Conservation (phyloP, 2,888 invertebrate genomes). For the Augiades crinisus region DNA sequence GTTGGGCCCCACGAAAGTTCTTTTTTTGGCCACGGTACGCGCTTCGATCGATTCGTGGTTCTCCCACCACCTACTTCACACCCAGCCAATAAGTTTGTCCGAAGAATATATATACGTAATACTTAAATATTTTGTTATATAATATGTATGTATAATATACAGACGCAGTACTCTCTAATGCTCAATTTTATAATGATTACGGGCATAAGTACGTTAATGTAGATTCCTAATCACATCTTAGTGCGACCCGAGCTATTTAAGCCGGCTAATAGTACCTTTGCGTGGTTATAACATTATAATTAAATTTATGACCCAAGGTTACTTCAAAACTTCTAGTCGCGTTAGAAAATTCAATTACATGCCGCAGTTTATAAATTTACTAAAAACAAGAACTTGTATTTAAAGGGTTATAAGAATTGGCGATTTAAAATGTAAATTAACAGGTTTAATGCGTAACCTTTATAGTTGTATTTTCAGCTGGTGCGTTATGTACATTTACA, state of each 20-base stretch:
- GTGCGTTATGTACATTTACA: too few relatives aligned
- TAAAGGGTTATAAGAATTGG: neutral
- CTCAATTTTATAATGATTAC: neutral
- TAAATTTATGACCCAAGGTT: slow-evolving; percentile 26
- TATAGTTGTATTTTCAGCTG: too few relatives aligned
- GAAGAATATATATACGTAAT: neutral
- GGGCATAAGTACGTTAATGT: neutral
- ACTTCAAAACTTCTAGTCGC: slow-evolving; percentile 26
- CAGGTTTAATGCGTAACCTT: neutral
- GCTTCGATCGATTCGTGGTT: too few relatives aligned
- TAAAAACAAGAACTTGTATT: neutral
- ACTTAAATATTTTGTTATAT: neutral
- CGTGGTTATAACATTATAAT: slow-evolving; percentile 31
- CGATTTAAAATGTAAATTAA: neutral
- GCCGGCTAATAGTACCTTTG: slow-evolving; percentile 25
- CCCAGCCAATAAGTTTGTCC: too few relatives aligned
- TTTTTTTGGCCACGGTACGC: too few relatives aligned
- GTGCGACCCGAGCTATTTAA: slow-evolving; percentile 8
- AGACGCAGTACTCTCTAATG: neutral
- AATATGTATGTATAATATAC: too few relatives aligned
- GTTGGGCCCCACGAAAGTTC: too few relatives aligned
- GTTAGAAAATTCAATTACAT: slow-evolving; percentile 10
- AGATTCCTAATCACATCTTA: slow-evolving; percentile 6
- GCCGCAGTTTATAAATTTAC: slow-evolving; percentile 3
- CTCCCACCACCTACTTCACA: too few relatives aligned